phyloP scores from a whole-genome alignment of 1,140 invertebrate genomes.

The Drosophila pectinifera region DNA sequence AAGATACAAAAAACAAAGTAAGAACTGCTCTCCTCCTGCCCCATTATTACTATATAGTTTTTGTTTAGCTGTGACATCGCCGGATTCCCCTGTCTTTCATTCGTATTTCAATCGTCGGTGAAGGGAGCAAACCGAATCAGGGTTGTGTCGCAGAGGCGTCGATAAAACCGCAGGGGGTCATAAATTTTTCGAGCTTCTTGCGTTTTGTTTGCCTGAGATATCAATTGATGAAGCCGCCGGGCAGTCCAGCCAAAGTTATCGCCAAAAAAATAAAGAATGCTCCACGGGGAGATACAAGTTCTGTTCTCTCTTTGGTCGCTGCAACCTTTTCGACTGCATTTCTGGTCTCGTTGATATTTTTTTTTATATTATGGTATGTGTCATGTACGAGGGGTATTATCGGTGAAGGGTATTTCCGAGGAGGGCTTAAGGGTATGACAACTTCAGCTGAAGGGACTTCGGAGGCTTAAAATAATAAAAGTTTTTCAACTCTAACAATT shows the following conservation, averaged over 20 bases:
- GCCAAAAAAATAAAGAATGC: conserved; percentile 71
- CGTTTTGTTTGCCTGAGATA: conserved; percentile 72
- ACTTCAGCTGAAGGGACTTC: not conserved
- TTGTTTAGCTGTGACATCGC: conserved; percentile 48
- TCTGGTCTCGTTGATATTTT: conserved; percentile 43
- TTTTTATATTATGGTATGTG: conserved; percentile 51
- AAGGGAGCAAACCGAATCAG: conserved; percentile 13
- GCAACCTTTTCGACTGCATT: conserved; percentile 59
- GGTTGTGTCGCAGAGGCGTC: conserved; percentile 68
- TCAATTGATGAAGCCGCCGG: conserved; percentile 73
- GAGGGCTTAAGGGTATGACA: conserved; percentile 17
- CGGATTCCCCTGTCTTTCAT: conserved; percentile 61
- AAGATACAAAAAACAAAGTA: conserved; percentile 36
- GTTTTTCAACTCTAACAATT: not conserved
- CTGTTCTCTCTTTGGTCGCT: conserved; percentile 16
- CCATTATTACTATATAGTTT: conserved; percentile 44
- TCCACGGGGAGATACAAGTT: conserved; percentile 47
- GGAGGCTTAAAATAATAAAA: not conserved
- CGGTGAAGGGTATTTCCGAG: conserved; percentile 25
- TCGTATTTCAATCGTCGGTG: conserved; percentile 68
- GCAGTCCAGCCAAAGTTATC: conserved; percentile 66
- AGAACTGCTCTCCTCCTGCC: conserved; percentile 4
- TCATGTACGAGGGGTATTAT: conserved; percentile 55
- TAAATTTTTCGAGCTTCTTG: conserved; percentile 81
- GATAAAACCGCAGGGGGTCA: conserved; percentile 81